These are phyloP conservation scores for Eidolon dupreanum DNA, from an alignment of 2,797 vertebrate species.

Conservation along the genomic window DNA sequence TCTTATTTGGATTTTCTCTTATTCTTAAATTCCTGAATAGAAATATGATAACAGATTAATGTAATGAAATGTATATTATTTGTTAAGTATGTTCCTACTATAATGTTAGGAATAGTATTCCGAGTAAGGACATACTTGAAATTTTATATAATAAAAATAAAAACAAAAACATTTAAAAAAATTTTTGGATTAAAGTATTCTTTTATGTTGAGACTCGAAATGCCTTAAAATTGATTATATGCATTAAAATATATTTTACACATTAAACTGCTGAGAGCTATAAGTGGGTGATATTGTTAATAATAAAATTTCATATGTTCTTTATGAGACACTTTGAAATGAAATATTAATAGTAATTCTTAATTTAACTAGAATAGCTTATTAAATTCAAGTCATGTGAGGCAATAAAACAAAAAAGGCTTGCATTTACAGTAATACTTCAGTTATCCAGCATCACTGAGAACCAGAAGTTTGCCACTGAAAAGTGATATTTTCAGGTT, in stretches of 20 bases:
- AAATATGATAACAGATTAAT: background rate
- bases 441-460: background rate
- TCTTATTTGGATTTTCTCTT: background rate
- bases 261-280: background rate
- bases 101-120: background rate
- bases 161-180: background rate
- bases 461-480: background rate
- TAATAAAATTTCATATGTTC: background rate
- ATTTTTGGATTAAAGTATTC: background rate
- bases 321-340: slow-evolving; percentile 4
- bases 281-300: background rate
- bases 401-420: background rate
- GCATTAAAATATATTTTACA: background rate
- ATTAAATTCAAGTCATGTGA: background rate
- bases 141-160: slow-evolving; percentile 40
- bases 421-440: background rate
- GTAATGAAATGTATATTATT: background rate
- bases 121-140: background rate
- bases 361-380: slow-evolving; percentile 25
- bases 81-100: background rate
- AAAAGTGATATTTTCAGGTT: background rate
- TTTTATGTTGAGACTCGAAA: slow-evolving; percentile 10
- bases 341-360: slow-evolving; percentile 10
- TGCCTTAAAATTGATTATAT: slow-evolving; percentile 12
- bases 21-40: slow-evolving; percentile 31